These are phyloP conservation scores for Todiramphus chloris DNA, from an alignment of 2,113 vertebrate genomes.

Conservation along the genomic window DNA sequence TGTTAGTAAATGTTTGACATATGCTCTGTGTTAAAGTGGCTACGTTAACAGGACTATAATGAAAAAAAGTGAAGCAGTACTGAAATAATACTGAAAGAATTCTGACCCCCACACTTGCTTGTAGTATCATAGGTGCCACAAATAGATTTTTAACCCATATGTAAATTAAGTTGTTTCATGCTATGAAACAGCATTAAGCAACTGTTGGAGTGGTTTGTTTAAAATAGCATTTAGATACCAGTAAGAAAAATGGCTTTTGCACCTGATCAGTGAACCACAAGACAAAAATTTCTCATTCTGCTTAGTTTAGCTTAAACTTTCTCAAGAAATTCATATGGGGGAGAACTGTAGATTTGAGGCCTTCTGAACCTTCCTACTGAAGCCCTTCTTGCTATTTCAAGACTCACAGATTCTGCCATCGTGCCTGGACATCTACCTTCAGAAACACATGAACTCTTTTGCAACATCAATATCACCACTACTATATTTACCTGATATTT, in stretches of 20 bases:
- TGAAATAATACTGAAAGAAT: neutral
- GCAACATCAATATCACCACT: neutral
- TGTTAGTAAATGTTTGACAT: neutral
- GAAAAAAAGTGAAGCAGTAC: neutral
- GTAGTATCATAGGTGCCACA: neutral
- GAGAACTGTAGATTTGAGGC: neutral
- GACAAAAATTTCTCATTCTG: neutral
- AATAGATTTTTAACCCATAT: constrained; percentile 18
- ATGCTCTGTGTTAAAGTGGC: neutral
- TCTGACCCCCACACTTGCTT: neutral
- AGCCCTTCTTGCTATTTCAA: neutral
- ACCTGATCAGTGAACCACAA: neutral
- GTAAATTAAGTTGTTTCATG: neutral
- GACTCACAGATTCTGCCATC: neutral
- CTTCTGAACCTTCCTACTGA: neutral
- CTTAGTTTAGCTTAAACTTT: neutral
- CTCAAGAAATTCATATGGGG: neutral
- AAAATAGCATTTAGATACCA: neutral
- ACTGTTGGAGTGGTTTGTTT: neutral
- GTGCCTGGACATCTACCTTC: neutral
- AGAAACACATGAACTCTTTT: neutral
- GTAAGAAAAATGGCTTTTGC: neutral
- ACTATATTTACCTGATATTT: neutral
- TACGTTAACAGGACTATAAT: neutral
- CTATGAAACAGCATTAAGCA: neutral